Percentiles rank a stretch among this genome's conserved stretches.
phyloP scores from a whole-genome alignment of 2,888 invertebrate genomes.

The Heliconius sara region DNA sequence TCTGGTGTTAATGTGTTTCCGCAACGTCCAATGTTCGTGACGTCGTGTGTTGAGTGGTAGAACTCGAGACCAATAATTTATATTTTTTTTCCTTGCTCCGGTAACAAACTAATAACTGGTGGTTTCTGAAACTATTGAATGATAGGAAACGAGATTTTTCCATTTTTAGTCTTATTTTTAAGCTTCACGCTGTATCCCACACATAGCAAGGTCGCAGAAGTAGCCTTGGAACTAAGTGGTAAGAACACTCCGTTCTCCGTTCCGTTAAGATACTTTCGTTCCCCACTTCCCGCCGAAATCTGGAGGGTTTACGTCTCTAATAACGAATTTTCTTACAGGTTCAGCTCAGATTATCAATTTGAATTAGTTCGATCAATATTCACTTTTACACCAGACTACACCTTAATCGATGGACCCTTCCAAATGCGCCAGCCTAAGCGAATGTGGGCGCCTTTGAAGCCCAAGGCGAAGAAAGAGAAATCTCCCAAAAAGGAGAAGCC shows the following conservation, averaged over 20 bases:
- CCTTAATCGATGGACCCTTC: conserved; percentile 64
- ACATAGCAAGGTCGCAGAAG: no score
- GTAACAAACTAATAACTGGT: background rate
- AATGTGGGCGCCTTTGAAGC: conserved; percentile 60
- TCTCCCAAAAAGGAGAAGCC: conserved; percentile 60
- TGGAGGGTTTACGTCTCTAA: no score
- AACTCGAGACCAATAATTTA: background rate
- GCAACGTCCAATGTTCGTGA: background rate
- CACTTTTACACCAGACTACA: conserved; percentile 68
- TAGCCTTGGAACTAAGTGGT: no score
- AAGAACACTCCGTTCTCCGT: no score
- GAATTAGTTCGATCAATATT: conserved; percentile 71
- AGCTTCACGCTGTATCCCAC: no score
- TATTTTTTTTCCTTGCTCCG: background rate
- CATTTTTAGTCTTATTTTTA: no score
- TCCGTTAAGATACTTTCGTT: no score
- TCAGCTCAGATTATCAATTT: conserved; percentile 77
- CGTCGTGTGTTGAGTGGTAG: background rate
- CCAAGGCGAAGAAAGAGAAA: conserved; percentile 62
- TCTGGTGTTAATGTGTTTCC: background rate
- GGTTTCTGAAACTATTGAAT: no score
- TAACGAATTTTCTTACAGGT: conserved; percentile 54
- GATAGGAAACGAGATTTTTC: no score
- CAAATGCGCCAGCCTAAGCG: conserved; percentile 66
- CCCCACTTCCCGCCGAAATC: no score